These are phyloP conservation scores for Coranthus polyacanthus DNA, from an alignment of 2,797 vertebrate species.

Conservation along the genomic window DNA sequence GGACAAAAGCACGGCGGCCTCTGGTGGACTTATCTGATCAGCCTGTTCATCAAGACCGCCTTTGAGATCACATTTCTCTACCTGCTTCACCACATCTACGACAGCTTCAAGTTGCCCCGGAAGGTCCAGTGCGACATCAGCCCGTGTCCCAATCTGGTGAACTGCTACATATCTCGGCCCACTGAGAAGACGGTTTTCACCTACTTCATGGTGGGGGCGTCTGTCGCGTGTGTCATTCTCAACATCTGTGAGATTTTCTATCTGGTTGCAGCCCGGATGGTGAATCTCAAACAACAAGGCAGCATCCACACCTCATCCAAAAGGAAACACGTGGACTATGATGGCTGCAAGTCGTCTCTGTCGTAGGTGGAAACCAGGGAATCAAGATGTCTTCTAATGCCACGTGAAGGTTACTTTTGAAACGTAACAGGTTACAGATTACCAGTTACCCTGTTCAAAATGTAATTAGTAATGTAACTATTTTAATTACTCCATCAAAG, in stretches of 20 bases:
- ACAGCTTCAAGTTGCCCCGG: conserved; percentile 89
- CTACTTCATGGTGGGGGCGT: conserved; percentile 95
- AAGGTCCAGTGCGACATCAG: conserved; percentile 87
- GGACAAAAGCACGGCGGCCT: conserved; percentile 93
- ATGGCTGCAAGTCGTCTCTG: conserved; percentile 14
- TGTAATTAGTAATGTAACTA: too few species aligned
- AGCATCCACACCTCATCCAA: conserved; percentile 21
- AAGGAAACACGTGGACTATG: conserved; percentile 24
- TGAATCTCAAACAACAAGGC: conserved; percentile 58
- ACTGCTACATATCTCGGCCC: conserved; percentile 92
- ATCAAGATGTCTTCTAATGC: neutral
- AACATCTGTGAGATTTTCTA: conserved; percentile 93
- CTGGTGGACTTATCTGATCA: conserved; percentile 95
- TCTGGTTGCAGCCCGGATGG: conserved; percentile 85
- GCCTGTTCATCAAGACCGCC: conserved; percentile 89
- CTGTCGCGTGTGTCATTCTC: conserved; percentile 89
- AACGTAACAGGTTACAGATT: too few species aligned
- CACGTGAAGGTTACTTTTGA: too few species aligned
- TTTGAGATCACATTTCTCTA: conserved; percentile 91
- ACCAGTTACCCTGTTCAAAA: too few species aligned
- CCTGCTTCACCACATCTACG: conserved; percentile 89
- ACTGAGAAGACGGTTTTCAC: conserved; percentile 94
- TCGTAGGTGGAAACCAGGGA: neutral
- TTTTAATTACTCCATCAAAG: too few species aligned
- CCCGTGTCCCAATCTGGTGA: conserved; percentile 91